Base-by-base conservation (phyloP, 2,113 vertebrate species). In the Leiothrix lutea region DNA sequence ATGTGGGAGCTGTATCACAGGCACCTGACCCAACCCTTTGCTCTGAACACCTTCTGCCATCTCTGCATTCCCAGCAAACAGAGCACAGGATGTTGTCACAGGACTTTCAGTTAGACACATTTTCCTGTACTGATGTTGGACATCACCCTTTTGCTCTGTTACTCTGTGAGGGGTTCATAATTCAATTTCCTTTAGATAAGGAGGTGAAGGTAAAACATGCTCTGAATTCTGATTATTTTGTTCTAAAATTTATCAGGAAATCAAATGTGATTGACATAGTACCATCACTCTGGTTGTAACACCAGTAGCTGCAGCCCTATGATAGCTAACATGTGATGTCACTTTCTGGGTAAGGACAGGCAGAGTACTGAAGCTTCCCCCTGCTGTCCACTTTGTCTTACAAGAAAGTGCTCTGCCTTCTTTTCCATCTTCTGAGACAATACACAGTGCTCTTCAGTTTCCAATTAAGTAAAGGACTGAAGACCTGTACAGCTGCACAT, bases 401-500 rank as follows among this genome's bases (percentile, higher is more conserved):
- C 29, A 94, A 90, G 64, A 91, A 92, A 88, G 45, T 66, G 58
- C 38, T 92, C 84, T 91, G 75, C 40, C 78, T 93, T 65, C 75
- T 82, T 81, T 90, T 80, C 53, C 80, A 70, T 54, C 42, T 87
- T 89, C 54, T 65, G 54, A 90, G 62, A 90, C 35, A 83, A 80
- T 24, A 53, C 35, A 78, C 51, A 66, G 51, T 28, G 35, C 62
- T 86, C 56, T 90, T 70, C 74, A 66, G 35, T 70, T 90, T 91
- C 66, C 85, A 95, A 15, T 70, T 75, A 92, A 82, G 33, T 31
- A 51, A 91, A 95, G 28, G n/a, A n/a, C 64, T 93, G 75, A 92
- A 94, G 56, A 90, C 65, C 42, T 56, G 21, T 50, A 70, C 80
- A 96, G 91, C 80, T 95, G 75, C 56, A 62, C 54, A 82, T 8